A percentile compares a stretch with the other conserved stretches of the same genome.
phyloP scores from a whole-genome alignment of 1,140 invertebrate species.

The Heliconius eleuchia region DNA sequence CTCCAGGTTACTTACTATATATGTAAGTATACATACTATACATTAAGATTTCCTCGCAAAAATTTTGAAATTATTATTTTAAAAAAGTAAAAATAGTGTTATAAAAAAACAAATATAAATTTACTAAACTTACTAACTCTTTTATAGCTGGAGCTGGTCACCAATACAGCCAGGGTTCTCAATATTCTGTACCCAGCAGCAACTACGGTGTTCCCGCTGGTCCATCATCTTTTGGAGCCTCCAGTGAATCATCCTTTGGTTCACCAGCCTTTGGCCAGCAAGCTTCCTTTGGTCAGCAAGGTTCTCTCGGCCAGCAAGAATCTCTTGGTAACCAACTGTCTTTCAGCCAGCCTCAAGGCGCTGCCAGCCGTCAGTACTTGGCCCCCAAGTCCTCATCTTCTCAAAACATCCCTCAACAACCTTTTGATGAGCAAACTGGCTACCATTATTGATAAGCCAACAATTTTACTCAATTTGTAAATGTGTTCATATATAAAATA shows the following conservation, averaged over 20 bases:
- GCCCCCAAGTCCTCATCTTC: conserved; percentile 50
- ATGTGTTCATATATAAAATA: conserved; percentile 41
- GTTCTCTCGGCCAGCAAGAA: not conserved
- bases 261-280: conserved; percentile 5
- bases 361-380: conserved; percentile 64
- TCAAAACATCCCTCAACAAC: conserved; percentile 64
- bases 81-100: not conserved
- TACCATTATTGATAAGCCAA: conserved; percentile 61
- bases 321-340: not conserved
- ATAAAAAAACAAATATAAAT: not conserved
- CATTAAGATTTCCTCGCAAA: too few relatives aligned
- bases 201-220: conserved; percentile 32
- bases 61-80: not conserved
- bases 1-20: not conserved
- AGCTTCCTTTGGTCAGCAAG: not conserved
- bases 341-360: conserved; percentile 36
- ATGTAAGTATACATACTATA: too few relatives aligned
- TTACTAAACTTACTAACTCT: not conserved
- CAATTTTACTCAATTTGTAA: conserved; percentile 22
- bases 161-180: conserved; percentile 37
- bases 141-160: conserved; percentile 24
- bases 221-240: conserved; percentile 2
- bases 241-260: conserved; percentile 21
- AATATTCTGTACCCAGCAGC: conserved; percentile 34
- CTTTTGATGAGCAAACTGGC: conserved; percentile 69